Evolutionary conservation across 2,113 vertebrate species (phyloP), one percentile per base, ranked within the genome.

Genomic region (Leuciscus idus): DNA sequence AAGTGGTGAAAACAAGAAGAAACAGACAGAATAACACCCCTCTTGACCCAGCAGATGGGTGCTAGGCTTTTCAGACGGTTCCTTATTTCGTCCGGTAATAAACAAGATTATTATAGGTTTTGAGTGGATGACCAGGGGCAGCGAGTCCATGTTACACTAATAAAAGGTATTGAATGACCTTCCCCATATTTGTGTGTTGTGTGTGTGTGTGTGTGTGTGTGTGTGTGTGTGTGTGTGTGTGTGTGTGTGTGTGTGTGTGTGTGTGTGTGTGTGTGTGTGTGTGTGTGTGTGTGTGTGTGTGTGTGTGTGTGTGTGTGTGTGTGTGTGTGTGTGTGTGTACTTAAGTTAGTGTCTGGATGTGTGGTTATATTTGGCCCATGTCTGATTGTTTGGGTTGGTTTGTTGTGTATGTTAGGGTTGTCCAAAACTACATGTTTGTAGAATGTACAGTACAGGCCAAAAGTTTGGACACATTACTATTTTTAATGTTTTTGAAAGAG

Each of bases 51-150:
- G 26, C 30, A 62, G 64, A 61, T 33, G 23, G 62, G 36, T 19
- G 46, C 82, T 46, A 23, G 59, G 72, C 82, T 82, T 77, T 84
- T 74, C 73, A 85, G 73, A 74, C n/a, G 59, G 57, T 84, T 72
- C 70, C 75, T 66, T 57, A 59, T 85, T 86, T 84, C 28, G 26
- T 83, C 86, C 85, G 76, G 28, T 86, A 87, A 87, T 66, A 84
- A 87, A 85, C 85, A 75, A 75, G 85, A 89, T 88, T 83, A 89
- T 88, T 87, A 88, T 87, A 87, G 84, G 76, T 84, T 66, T 36
- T 43, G 59, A 87, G 77, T 43, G 61, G 68, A 30, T 39, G 66
- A 48, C 81, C 78, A 73, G 83, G 74, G 75, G 48, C 55, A 64
- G 76, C 11, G 48, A 85, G 80, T 68, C 83, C 64, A 57, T 77